Percentiles rank a stretch among this genome's conserved stretches.
Conservation (phyloP, 2,797 vertebrate genomes). For the Sebastes cheni region DNA sequence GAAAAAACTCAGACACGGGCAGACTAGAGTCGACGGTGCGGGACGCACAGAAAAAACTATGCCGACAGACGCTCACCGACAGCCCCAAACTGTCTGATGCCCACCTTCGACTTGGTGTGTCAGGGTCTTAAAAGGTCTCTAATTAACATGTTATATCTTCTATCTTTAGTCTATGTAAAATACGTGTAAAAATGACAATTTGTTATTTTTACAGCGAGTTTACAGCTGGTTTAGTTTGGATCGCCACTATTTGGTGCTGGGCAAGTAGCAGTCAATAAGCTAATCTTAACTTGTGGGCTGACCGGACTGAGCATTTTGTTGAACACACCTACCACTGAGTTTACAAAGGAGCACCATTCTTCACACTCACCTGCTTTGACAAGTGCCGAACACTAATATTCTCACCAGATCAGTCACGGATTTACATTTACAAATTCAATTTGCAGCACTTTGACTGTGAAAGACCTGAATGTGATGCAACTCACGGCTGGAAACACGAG, state of each 20-base stretch:
- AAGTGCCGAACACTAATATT: not conserved
- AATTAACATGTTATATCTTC: too few relatives aligned
- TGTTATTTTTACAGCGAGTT: too few relatives aligned
- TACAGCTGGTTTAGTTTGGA: not conserved
- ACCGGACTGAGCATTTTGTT: not conserved
- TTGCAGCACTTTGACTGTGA: not conserved
- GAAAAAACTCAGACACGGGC: too few relatives aligned
- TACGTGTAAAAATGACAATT: not conserved
- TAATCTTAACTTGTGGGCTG: not conserved
- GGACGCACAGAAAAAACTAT: too few relatives aligned
- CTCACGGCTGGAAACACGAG: not conserved
- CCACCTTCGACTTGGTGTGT: too few relatives aligned
- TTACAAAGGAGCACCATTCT: not conserved
- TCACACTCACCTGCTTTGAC: not conserved
- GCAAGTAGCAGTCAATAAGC: not conserved
- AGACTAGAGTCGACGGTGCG: too few relatives aligned
- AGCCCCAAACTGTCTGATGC: too few relatives aligned
- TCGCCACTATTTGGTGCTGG: not conserved
- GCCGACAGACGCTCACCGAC: too few relatives aligned
- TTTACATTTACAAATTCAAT: not conserved
- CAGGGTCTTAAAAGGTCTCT: too few relatives aligned
- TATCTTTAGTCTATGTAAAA: not conserved
- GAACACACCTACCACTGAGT: not conserved
- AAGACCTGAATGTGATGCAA: conserved; percentile 1
- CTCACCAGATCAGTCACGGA: not conserved